Conservation (phyloP, 2,113 vertebrate species). For the Taxidea taxus region DNA sequence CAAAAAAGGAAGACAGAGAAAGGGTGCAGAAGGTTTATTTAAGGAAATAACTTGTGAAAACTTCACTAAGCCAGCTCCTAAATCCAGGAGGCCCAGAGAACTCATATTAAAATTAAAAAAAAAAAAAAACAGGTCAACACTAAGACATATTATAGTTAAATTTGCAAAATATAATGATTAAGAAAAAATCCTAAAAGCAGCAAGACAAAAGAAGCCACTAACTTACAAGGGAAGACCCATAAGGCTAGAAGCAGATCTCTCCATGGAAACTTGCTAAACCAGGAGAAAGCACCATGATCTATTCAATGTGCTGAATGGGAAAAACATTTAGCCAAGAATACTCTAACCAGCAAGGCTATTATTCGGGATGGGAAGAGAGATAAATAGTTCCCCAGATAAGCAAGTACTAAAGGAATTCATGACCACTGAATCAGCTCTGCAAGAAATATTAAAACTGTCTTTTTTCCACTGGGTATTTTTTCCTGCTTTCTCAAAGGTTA, state of each 20-base stretch:
- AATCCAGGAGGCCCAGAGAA: not conserved
- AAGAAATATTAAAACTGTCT: not conserved
- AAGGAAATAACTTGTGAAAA: not conserved
- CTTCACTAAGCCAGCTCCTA: not conserved
- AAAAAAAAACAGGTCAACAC: not conserved
- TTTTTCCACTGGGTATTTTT: too few relatives aligned
- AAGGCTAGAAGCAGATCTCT: not conserved
- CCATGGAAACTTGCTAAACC: not conserved
- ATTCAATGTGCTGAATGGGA: not conserved
- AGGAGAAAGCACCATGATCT: not conserved
- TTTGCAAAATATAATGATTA: not conserved
- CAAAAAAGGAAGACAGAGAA: not conserved
- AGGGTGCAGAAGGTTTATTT: not conserved
- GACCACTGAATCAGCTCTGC: not conserved
- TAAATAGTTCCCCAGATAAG: not conserved
- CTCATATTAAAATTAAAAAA: not conserved
- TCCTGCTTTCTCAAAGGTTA: too few relatives aligned
- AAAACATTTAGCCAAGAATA: not conserved
- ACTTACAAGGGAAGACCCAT: not conserved
- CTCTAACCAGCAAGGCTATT: not conserved
- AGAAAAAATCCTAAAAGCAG: not conserved
- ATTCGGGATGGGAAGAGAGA: not conserved
- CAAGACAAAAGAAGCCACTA: not conserved
- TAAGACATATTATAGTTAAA: not conserved
- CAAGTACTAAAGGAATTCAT: not conserved